Percentiles rank a stretch among this genome's conserved stretches.
phyloP scores from a whole-genome alignment of 2,888 invertebrate species.

The Pedicia rivosa region DNA sequence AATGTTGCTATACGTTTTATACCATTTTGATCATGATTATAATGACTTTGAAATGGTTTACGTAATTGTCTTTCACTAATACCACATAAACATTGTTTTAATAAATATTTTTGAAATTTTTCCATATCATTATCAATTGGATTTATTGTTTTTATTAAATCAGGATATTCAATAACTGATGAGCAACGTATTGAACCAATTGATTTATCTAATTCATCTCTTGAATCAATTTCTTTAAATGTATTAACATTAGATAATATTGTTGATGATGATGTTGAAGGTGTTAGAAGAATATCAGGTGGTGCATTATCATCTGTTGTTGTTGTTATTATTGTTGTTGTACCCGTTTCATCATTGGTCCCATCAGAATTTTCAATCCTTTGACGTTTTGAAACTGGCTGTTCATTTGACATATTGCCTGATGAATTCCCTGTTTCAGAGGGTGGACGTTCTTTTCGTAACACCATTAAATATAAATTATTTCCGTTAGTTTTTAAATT shows the following conservation, averaged over 20 bases:
- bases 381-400: conserved; percentile 72
- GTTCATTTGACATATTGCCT: conserved; percentile 45
- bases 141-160: conserved; percentile 1
- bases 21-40: conserved; percentile 32
- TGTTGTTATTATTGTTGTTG: too few relatives aligned
- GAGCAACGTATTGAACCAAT: too few relatives aligned
- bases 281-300: conserved; percentile 7
- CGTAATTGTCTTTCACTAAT: conserved; percentile 52
- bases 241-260: too few relatives aligned
- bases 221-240: too few relatives aligned
- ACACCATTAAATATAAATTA: conserved; percentile 18
- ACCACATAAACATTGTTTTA: conserved; percentile 64
- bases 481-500: too few relatives aligned
- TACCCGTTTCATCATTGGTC: conserved; percentile 7
- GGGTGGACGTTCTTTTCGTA: conserved; percentile 17
- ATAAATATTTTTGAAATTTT: conserved; percentile 34
- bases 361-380: conserved; percentile 37
- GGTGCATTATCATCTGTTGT: conserved; percentile 8
- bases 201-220: conserved; percentile 7
- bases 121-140: conserved; percentile 23
- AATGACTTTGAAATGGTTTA: conserved; percentile 52
- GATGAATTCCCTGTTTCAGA: conserved; percentile 13
- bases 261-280: conserved; percentile 15
- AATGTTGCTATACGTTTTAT: conserved; percentile 35
- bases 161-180: background rate